Percentiles rank a stretch among this genome's conserved stretches.
These are phyloP conservation scores for Metallyticus violacea DNA, from an alignment of 2,888 invertebrate species.

Conservation along the genomic window DNA sequence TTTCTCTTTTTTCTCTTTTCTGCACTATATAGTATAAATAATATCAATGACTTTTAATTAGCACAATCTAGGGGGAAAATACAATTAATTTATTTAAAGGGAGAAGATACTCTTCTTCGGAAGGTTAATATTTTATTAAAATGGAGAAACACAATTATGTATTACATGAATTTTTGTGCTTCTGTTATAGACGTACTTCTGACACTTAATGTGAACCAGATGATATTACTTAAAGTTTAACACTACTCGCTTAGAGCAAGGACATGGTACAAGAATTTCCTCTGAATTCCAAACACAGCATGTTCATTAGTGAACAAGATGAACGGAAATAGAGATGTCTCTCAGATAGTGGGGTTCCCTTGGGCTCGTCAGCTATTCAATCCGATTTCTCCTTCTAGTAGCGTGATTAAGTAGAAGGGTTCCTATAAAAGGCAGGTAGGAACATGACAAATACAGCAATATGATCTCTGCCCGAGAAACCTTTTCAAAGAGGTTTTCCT, in stretches of 20 bases:
- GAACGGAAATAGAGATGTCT: background rate
- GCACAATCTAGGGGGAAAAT: too few species aligned
- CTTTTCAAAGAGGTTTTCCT: background rate
- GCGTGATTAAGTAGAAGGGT: background rate
- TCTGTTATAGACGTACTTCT: too few species aligned
- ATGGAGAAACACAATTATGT: too few species aligned
- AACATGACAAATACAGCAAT: background rate
- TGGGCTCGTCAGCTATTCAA: background rate
- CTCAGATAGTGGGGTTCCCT: background rate
- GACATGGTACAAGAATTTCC: background rate
- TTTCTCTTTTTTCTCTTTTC: too few species aligned
- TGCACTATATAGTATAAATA: too few species aligned
- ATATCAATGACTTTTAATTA: too few species aligned
- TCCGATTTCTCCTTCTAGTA: background rate
- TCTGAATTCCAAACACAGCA: background rate
- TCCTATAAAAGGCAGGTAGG: background rate
- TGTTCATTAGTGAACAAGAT: background rate
- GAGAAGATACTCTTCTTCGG: too few species aligned
- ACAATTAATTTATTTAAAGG: too few species aligned
- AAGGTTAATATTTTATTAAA: too few species aligned
- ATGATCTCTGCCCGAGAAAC: background rate
- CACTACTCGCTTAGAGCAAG: background rate
- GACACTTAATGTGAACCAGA: too few species aligned
- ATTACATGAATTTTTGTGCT: too few species aligned
- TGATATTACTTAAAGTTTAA: too few species aligned